Evolutionary conservation across 2,888 invertebrate genomes (phyloP).

Genomic region (Leptothorax acervorum): DNA sequence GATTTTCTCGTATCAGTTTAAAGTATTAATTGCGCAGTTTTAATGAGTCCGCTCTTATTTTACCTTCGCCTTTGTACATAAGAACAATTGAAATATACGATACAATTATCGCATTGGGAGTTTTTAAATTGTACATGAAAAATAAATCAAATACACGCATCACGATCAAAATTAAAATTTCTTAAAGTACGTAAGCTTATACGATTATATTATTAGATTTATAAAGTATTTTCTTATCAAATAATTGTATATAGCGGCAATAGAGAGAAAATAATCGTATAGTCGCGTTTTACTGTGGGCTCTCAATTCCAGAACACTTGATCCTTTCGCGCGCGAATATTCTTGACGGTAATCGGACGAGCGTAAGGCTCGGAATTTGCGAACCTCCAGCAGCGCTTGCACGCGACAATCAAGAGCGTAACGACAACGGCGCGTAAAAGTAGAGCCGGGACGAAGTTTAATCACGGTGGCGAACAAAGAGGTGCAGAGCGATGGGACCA

Average conservation of each 20-base stretch:
- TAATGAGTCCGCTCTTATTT: neutral
- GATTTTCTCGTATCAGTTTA: constrained; percentile 8
- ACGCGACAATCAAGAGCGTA: constrained; percentile 33
- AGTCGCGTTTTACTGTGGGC: neutral
- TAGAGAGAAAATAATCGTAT: neutral
- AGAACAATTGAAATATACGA: neutral
- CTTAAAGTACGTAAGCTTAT: neutral
- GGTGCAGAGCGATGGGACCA: constrained; percentile 18
- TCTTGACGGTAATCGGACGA: constrained; percentile 23
- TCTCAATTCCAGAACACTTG: neutral
- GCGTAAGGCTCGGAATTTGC: constrained; percentile 14
- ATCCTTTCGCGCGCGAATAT: constrained; percentile 6
- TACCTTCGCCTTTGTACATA: neutral
- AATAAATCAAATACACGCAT: neutral
- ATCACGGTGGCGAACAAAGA: constrained; percentile 37
- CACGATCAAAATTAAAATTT: neutral
- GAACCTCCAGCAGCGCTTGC: neutral
- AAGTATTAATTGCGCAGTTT: constrained; percentile 3
- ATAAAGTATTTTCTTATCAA: neutral
- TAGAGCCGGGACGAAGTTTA: constrained; percentile 34
- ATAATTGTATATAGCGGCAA: neutral
- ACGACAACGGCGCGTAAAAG: constrained; percentile 32
- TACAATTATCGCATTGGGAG: neutral
- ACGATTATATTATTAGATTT: neutral
- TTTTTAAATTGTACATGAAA: neutral